phyloP scores from a whole-genome alignment of 2,113 vertebrate species.

The Fregetta grallaria region DNA sequence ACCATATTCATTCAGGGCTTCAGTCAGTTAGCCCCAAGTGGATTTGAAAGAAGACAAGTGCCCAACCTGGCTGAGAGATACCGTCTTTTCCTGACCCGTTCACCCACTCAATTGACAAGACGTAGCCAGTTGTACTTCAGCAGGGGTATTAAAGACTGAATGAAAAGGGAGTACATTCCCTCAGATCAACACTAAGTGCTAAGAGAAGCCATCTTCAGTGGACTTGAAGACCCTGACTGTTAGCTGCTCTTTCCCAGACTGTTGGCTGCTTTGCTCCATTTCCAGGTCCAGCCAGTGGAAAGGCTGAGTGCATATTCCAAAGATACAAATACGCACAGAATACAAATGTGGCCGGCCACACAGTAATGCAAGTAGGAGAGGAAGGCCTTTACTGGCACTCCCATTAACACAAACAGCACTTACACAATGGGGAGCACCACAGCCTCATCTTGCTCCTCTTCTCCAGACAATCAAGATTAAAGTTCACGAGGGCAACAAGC shows the following conservation, averaged over 20 bases:
- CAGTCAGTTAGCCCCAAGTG: background rate
- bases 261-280: background rate
- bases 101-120: background rate
- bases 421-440: background rate
- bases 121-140: background rate
- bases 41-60: background rate
- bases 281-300: background rate
- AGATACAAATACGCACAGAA: background rate
- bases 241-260: background rate
- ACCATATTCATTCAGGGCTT: background rate
- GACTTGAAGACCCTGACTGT: background rate
- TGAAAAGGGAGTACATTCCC: background rate
- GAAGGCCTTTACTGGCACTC: background rate
- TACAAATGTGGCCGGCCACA: rapidly evolving
- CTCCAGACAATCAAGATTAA: background rate
- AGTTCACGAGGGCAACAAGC: background rate
- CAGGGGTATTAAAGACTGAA: background rate
- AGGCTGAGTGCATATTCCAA: background rate
- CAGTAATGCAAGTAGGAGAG: background rate
- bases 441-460: background rate
- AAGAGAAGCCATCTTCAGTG: background rate
- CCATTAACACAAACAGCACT: background rate
- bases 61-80: background rate
- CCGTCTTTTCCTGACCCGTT: background rate
- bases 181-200: background rate